Evolutionary conservation across 2,797 vertebrate genomes (phyloP).

Genomic region (Cygnus olor): DNA sequence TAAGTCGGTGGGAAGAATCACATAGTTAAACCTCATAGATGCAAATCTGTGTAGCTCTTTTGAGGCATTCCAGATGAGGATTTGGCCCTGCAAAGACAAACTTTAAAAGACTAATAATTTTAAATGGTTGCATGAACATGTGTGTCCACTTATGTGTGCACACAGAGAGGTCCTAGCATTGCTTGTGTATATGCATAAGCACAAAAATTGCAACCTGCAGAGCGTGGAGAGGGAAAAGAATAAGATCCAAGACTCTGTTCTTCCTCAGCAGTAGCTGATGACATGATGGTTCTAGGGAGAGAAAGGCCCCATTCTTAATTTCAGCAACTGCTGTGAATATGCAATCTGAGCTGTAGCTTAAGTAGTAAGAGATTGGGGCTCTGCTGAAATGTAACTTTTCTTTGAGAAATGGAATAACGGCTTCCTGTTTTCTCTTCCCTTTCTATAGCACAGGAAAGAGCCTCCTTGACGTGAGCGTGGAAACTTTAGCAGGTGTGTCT

Average conservation of each 20-base stretch:
- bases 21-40: neutral
- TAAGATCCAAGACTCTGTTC: neutral
- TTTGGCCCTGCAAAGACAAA: neutral
- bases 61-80: neutral
- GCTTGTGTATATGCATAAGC: neutral
- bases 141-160: neutral
- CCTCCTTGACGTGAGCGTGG: conserved; percentile 22
- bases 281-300: neutral
- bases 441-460: conserved; percentile 53
- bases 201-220: neutral
- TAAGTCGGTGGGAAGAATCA: neutral
- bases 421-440: conserved; percentile 24
- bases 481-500: conserved; percentile 71
- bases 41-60: neutral
- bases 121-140: neutral
- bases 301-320: conserved; percentile 1
- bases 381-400: neutral
- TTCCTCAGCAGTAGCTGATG: conserved; percentile 6
- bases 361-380: neutral
- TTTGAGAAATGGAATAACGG: neutral
- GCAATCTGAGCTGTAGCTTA: neutral
- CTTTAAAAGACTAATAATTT: neutral
- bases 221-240: neutral
- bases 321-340: conserved; percentile 30
- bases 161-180: neutral